Evolutionary conservation across 2,113 vertebrate genomes (phyloP).

Genomic region (Chionomys nivalis): DNA sequence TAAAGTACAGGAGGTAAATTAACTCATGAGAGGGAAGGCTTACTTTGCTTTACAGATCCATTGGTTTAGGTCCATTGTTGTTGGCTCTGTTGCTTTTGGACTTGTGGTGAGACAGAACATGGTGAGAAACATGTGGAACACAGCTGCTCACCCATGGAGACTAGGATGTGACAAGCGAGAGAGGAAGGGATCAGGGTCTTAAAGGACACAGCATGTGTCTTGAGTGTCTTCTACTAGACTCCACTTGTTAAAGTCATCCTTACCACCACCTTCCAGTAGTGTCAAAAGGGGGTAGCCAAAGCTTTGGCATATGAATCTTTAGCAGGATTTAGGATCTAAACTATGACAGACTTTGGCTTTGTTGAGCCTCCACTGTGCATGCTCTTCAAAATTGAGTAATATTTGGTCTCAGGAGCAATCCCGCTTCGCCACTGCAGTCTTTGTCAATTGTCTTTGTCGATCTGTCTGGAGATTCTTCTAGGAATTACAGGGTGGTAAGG

Average conservation of each 20-base stretch:
- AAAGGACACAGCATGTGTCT: background rate
- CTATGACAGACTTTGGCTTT: background rate
- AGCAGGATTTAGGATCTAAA: background rate
- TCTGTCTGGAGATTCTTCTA: background rate
- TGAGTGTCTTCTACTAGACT: background rate
- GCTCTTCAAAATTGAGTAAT: constrained; percentile 10
- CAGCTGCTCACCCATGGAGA: background rate
- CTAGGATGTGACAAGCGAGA: too few relatives aligned
- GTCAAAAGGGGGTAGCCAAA: background rate
- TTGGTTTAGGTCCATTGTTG: background rate
- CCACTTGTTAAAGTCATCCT: background rate
- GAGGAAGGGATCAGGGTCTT: background rate
- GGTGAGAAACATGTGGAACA: background rate
- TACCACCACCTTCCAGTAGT: too few relatives aligned
- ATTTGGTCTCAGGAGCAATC: background rate
- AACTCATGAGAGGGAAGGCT: background rate
- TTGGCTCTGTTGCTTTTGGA: background rate
- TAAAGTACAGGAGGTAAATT: background rate
- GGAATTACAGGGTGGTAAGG: background rate
- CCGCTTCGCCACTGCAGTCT: background rate
- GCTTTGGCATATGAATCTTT: background rate
- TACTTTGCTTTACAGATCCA: background rate
- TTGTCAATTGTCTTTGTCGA: background rate
- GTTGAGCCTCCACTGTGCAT: background rate
- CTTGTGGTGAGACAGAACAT: background rate